Percentiles rank a stretch among this genome's conserved stretches.
Evolutionary conservation across 92 coral and sea anemone species (phyloP).

Genomic region (Parazoanthus darwini): DNA sequence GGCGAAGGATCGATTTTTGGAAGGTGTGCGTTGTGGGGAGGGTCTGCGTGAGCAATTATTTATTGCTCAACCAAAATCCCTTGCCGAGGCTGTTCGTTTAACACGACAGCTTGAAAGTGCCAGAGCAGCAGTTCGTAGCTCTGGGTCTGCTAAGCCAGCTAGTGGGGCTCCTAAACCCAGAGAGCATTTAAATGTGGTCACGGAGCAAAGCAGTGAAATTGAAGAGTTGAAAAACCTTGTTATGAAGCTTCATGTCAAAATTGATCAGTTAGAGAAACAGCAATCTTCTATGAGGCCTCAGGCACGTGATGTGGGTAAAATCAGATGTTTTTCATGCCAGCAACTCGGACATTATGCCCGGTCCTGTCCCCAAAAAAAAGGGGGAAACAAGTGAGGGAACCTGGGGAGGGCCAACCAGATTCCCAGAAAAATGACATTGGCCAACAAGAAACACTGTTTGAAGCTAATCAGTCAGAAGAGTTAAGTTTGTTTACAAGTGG

Average conservation of each 20-base stretch:
- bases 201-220: too few relatives aligned
- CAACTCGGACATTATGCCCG: conserved; percentile 34
- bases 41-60: conserved; percentile 39
- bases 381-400: conserved; percentile 36
- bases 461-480: background rate
- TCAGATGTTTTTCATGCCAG: conserved; percentile 8
- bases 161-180: too few relatives aligned
- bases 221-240: background rate
- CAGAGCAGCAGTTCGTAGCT: too few relatives aligned
- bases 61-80: conserved; percentile 47
- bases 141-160: too few relatives aligned
- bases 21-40: background rate
- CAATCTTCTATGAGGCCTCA: background rate
- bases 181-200: too few relatives aligned
- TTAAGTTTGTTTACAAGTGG: conserved; percentile 23
- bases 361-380: conserved; percentile 13
- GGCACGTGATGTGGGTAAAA: background rate
- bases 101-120: conserved; percentile 52
- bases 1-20: conserved; percentile 34
- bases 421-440: conserved; percentile 12
- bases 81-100: conserved; percentile 50
- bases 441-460: background rate
- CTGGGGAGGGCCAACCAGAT: conserved; percentile 44
- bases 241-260: too few relatives aligned
- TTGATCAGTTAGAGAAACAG: too few relatives aligned